Evolutionary conservation across 2,797 vertebrate genomes (phyloP), one percentile per base, ranked within the genome.

Genomic region (Aldrovandia affinis): DNA sequence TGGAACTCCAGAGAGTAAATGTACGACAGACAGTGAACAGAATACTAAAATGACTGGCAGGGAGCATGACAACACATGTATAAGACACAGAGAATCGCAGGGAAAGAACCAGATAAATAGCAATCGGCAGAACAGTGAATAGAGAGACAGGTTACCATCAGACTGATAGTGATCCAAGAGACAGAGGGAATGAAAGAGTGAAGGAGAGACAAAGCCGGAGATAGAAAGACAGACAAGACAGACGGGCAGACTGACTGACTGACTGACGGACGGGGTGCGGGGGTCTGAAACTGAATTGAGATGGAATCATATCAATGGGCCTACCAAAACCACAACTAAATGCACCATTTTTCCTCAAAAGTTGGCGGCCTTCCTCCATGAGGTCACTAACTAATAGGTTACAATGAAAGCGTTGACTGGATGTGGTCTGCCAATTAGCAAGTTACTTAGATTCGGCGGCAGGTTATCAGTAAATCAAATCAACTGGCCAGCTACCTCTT

Each of bases 221-320:
- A 47, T 36, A 63, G 47, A 33, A 15, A 68, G 52, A 54, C n/a
- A n/a, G 50, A 57, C 61, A 68, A 44, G 15, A 55, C 33, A 52
- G 78, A 80, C 59, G 42, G 33, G 47, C 42, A 30, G 42, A 10
- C 42, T 42, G 78, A 80, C 57, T 33, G 33, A 55, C 42, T 15
- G 42, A 10, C 30, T 79, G 54, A 82, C 10, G 59, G 47, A 25
- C 14, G 42, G 25, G 10, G 42, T 33, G 25, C 15, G 39, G 73
- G 25, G 68, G 33, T 82, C 52, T 78, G 80, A 83, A 82, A 85
- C 44, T 73, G 61, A 86, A 75, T 3, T 50, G 68, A 57, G 22
- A 75, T 83, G 57, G 68, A 78, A 81, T 78, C 57, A 59, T 85
- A 55, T 83, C 79, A 59, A 30, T 61, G 54, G 75, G 79, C 65